Base-by-base conservation (phyloP, 1,140 invertebrate species). In the Chymomyza costata region DNA sequence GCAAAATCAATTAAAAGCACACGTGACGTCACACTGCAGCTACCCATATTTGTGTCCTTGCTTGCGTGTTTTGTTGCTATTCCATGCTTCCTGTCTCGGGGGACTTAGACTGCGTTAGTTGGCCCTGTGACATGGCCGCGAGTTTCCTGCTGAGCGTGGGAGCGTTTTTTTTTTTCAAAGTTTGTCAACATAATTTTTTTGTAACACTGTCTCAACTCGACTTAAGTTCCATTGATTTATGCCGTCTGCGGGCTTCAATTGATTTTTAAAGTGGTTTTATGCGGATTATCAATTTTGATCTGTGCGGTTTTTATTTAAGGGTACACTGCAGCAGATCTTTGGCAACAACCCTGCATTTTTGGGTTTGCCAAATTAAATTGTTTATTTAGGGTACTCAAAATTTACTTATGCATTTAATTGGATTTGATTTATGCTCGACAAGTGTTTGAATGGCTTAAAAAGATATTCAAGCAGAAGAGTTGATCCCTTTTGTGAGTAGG, bases 1-100 rank as follows among this genome's bases (percentile, higher is more conserved):
- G 60, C n/a, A 40, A 78, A 70, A 76, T 74, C 71, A 70, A 78
- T 80, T 80, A 71, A 76, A 69, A 48, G 44, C 66, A 53, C 71
- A 78, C 71, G 71, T 80, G 71, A 71, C 73, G 39, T 13, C 5
- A n/a, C n/a, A n/a, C 51, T 5, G 8, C 21, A 66, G 66, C 53
- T 54, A 54, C 46, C 62, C 71, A 76, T 46, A 55, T 47, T 71
- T 60, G 38, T 48, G 52, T 78, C 66, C 66, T 63, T 66, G 15
- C 14, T 40, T 50, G 50, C 63, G 31, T 25, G 0, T 44, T 54
- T 45, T 67, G 41, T 52, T 30, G 53, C 53, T 70, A 65, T 55
- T 53, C 66, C 40, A 40, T 38, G 64, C 35, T 80, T 78, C 66
- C 73, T 80, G 66, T 78, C 55, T 50, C 65, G 43, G 39, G 50